A percentile compares a stretch with the other conserved stretches of the same genome.
These are phyloP conservation scores for Neoseiulus cucumeris DNA, from an alignment of 1,140 invertebrate genomes.

Conservation along the genomic window DNA sequence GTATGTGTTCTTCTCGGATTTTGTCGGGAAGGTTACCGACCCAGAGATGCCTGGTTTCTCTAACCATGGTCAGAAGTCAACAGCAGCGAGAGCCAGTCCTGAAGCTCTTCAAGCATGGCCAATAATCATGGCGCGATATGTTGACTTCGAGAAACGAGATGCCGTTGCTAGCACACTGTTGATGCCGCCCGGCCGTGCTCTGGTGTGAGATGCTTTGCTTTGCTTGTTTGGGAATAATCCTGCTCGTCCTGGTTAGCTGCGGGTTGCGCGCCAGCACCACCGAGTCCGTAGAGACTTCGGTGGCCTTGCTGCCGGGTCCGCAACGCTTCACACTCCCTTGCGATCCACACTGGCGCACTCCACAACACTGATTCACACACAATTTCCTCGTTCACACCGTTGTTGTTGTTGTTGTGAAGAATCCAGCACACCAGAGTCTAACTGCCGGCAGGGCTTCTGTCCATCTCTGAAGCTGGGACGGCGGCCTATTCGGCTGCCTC, in stretches of 20 bases:
- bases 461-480: too few species aligned
- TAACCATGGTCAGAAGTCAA: constrained; percentile 62
- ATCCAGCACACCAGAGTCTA: not conserved
- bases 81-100: not conserved
- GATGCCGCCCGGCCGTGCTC: not conserved
- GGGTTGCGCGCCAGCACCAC: not conserved
- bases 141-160: not conserved
- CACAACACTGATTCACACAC: not conserved
- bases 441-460: too few species aligned
- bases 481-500: too few species aligned
- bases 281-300: not conserved
- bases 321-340: not conserved
- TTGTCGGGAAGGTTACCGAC: constrained; percentile 99
- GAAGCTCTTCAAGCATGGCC: constrained; percentile 2
- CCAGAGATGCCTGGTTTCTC: constrained; percentile 98
- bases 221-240: not conserved
- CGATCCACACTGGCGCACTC: not conserved
- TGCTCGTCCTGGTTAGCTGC: not conserved
- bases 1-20: constrained; percentile 79
- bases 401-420: not conserved
- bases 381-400: not conserved
- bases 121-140: not conserved
- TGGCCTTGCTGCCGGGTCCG: not conserved
- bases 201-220: not conserved
- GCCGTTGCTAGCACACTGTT: not conserved